phyloP scores from a whole-genome alignment of 1,140 invertebrate species.

The Drosophila serrata region DNA sequence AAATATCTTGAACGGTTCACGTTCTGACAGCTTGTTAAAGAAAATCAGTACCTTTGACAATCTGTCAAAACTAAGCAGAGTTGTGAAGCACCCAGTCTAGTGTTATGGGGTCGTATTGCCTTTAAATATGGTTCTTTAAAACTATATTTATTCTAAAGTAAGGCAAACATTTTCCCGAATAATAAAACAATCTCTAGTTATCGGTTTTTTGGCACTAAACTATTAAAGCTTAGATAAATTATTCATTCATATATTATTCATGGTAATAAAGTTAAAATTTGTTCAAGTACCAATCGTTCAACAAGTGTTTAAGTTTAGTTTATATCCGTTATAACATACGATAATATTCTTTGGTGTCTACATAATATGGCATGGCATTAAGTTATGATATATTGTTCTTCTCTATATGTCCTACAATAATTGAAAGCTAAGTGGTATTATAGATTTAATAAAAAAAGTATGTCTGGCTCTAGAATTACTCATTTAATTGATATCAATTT shows the following conservation, averaged over 20 bases:
- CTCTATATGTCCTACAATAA: conserved; percentile 50
- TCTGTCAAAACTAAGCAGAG: background rate
- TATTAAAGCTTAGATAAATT: conserved; percentile 81
- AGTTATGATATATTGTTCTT: conserved; percentile 63
- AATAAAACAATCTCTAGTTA: background rate
- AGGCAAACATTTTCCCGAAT: background rate
- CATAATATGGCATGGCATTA: conserved; percentile 76
- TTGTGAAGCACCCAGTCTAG: background rate
- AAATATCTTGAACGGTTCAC: too few species aligned
- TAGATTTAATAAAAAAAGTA: conserved; percentile 55
- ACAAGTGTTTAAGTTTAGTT: conserved; percentile 70
- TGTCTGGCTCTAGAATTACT: conserved; percentile 40
- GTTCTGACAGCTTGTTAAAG: background rate
- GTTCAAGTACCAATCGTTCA: conserved; percentile 77
- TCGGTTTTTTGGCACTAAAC: conserved; percentile 64
- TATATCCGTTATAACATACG: conserved; percentile 53
- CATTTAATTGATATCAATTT: conserved; percentile 39
- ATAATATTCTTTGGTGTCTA: conserved; percentile 56
- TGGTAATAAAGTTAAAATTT: conserved; percentile 81
- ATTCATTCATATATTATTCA: conserved; percentile 49
- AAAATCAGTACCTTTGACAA: background rate
- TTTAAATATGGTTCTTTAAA: background rate
- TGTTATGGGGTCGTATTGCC: background rate
- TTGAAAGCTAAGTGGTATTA: conserved; percentile 59
- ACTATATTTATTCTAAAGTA: background rate